Conservation (phyloP, 2,797 vertebrate species). For the Florisuga fusca region DNA sequence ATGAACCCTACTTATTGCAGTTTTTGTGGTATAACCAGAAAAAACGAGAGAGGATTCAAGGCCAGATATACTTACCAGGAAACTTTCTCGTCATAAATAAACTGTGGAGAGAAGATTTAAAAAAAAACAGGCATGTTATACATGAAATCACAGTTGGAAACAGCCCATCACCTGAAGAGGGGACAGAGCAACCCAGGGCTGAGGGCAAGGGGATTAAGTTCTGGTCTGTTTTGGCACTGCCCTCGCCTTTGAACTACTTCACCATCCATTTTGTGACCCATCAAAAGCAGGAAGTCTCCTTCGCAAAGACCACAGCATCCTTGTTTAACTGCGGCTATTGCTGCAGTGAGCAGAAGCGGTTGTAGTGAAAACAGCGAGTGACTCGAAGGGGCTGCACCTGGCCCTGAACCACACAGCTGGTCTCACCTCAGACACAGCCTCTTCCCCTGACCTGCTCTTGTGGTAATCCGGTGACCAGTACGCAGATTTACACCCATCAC, state of each 20-base stretch:
- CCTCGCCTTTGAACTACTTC: background rate
- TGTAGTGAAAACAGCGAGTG: no score
- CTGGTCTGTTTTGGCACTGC: background rate
- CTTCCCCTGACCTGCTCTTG: background rate
- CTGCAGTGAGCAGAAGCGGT: background rate
- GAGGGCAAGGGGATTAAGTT: background rate
- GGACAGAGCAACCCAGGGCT: background rate
- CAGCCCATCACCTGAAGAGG: background rate
- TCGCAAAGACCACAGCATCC: background rate
- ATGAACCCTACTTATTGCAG: background rate
- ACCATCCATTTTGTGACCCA: background rate
- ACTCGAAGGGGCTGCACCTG: background rate
- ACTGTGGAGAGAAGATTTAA: slow-evolving; percentile 79
- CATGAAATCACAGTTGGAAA: background rate
- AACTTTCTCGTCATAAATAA: slow-evolving; percentile 96
- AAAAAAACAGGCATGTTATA: slow-evolving; percentile 12
- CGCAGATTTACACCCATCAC: fast-evolving
- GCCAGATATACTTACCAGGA: slow-evolving; percentile 87
- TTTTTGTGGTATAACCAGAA: background rate
- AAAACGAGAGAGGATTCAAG: background rate
- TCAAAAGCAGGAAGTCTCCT: background rate
- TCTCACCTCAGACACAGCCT: background rate
- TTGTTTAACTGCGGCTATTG: fast-evolving
- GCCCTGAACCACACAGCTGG: fast-evolving
- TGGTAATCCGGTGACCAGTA: fast-evolving